Conservation (phyloP, 2,113 vertebrate genomes). For the Podilymbus podiceps region DNA sequence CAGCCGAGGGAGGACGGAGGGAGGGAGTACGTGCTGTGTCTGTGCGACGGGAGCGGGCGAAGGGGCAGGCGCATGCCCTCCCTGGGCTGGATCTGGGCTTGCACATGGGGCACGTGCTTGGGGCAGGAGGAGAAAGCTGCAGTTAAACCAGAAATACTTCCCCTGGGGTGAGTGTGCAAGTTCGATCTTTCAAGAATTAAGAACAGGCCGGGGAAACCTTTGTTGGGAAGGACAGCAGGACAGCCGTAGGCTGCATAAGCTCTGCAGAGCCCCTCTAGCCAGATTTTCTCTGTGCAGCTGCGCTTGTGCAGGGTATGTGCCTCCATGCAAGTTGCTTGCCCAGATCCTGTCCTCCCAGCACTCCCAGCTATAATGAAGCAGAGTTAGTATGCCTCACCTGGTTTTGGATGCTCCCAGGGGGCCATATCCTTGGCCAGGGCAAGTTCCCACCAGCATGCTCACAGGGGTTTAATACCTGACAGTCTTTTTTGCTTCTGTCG, state of each 20-base stretch:
- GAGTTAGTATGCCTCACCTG: neutral
- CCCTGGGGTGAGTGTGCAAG: neutral
- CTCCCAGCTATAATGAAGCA: neutral
- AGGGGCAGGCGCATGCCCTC: neutral
- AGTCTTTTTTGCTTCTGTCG: neutral
- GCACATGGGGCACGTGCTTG: rapidly evolving
- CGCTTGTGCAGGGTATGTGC: neutral
- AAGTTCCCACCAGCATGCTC: neutral
- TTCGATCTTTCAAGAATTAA: neutral
- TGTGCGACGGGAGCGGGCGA: neutral
- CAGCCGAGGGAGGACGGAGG: rapidly evolving
- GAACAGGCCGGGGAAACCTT: neutral
- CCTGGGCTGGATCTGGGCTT: rapidly evolving
- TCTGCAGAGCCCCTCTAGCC: neutral
- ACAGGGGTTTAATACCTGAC: neutral
- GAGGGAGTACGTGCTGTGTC: neutral
- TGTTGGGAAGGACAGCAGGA: neutral
- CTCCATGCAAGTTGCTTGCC: neutral
- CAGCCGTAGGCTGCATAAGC: neutral
- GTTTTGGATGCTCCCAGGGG: neutral
- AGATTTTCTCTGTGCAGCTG: neutral
- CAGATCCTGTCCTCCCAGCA: neutral
- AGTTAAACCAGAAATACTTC: neutral
- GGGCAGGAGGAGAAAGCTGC: neutral
- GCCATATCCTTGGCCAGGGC: too few species aligned